Percentiles rank a stretch among this genome's conserved stretches.
phyloP scores from a whole-genome alignment of 2,888 invertebrate species.

The Ganaspis brasiliensis region DNA sequence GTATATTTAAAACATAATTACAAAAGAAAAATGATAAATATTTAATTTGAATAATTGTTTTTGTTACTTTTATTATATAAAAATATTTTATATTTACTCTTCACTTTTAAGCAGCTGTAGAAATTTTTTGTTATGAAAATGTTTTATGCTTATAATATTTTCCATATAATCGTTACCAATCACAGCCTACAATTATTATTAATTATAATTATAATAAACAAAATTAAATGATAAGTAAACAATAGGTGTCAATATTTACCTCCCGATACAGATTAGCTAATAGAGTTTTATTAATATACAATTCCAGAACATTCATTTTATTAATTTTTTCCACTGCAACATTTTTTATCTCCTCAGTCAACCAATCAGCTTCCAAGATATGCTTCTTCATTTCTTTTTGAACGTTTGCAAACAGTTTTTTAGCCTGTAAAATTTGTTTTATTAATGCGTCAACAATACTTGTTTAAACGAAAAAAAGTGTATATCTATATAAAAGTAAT shows the following conservation, averaged over 20 bases:
- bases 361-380: constrained; percentile 5
- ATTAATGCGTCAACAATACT: too few relatives aligned
- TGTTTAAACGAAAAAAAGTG: too few relatives aligned
- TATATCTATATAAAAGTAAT: too few relatives aligned
- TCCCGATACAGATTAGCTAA: background rate
- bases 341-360: constrained; percentile 11
- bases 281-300: background rate
- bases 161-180: background rate
- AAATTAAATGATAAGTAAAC: too few relatives aligned
- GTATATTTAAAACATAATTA: too few relatives aligned
- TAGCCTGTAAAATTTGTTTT: background rate
- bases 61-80: too few relatives aligned
- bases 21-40: too few relatives aligned
- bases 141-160: background rate
- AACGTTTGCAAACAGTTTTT: background rate
- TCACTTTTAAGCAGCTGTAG: background rate
- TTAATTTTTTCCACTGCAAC: background rate
- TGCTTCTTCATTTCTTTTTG: background rate
- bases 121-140: background rate
- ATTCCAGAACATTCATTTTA: background rate
- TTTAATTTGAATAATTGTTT: too few relatives aligned
- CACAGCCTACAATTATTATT: background rate
- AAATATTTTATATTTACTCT: too few relatives aligned
- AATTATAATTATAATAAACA: too few relatives aligned
- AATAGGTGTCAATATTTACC: background rate